These are phyloP conservation scores for Lingula anatina DNA, from an alignment of 2,888 invertebrate species.

Conservation along the genomic window DNA sequence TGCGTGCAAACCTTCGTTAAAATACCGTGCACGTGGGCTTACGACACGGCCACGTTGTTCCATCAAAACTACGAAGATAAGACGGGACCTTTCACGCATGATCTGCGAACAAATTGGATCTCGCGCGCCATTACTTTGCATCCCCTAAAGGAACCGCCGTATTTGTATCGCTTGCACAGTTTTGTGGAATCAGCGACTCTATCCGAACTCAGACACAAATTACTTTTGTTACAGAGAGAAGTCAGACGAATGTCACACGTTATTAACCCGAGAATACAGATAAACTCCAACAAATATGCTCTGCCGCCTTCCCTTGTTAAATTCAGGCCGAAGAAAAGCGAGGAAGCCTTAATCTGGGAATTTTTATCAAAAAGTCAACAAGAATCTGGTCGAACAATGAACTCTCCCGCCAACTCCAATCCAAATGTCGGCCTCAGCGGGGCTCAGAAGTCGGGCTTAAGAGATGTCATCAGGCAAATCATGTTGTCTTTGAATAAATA, in stretches of 20 bases:
- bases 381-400: too few relatives aligned
- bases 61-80: conserved; percentile 87
- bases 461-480: conserved; percentile 72
- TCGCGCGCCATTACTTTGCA: conserved; percentile 91
- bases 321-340: conserved; percentile 62
- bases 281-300: conserved; percentile 27
- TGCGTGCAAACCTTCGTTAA: conserved; percentile 89
- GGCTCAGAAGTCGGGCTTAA: conserved; percentile 73
- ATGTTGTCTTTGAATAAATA: conserved; percentile 90
- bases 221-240: conserved; percentile 72
- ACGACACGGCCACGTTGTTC: conserved; percentile 67
- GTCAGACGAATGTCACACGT: conserved; percentile 37
- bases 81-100: conserved; percentile 73
- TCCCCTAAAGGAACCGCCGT: conserved; percentile 82
- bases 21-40: conserved; percentile 73
- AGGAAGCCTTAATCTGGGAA: conserved; percentile 79
- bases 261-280: conserved; percentile 20
- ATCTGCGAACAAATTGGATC: too few relatives aligned
- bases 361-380: conserved; percentile 79
- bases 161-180: conserved; percentile 85
- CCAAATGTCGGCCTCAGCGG: conserved; percentile 82
- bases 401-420: conserved; percentile 75
- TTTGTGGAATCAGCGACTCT: conserved; percentile 69
- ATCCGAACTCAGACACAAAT: conserved; percentile 63
- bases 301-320: conserved; percentile 68